A percentile compares a stretch with the other conserved stretches of the same genome.
Evolutionary conservation across 1,140 invertebrate genomes (phyloP).

Genomic region (Aethina tumida): DNA sequence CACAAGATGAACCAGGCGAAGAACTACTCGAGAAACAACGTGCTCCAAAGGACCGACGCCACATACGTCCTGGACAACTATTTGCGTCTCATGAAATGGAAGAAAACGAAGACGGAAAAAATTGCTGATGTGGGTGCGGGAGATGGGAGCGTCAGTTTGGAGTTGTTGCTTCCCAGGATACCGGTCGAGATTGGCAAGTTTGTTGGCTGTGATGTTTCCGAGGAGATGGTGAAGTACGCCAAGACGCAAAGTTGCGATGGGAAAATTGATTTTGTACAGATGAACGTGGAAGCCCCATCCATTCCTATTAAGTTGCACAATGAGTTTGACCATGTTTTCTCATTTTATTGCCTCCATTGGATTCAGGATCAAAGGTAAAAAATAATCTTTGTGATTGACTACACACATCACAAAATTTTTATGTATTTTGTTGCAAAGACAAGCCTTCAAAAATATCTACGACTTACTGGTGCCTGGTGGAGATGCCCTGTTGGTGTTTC

Average conservation of each 20-base stretch:
- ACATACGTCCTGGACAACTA: conserved; percentile 56
- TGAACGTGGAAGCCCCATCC: conserved; percentile 52
- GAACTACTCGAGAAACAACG: conserved; percentile 52
- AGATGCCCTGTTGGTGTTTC: conserved; percentile 56
- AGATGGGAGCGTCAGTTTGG: conserved; percentile 59
- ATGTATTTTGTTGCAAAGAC: conserved; percentile 4
- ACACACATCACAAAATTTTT: background rate
- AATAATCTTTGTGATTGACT: conserved; percentile 1
- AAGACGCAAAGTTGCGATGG: conserved; percentile 38
- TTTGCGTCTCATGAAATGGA: conserved; percentile 47
- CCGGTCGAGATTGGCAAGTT: conserved; percentile 41
- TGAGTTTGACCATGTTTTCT: conserved; percentile 62
- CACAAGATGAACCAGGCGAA: conserved; percentile 58
- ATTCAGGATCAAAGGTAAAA: conserved; percentile 60
- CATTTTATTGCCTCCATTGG: conserved; percentile 79
- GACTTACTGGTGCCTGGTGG: conserved; percentile 52
- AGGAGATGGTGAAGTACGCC: conserved; percentile 59
- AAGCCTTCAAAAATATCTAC: conserved; percentile 53
- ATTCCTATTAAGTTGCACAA: conserved; percentile 40
- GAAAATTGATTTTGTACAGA: conserved; percentile 46
- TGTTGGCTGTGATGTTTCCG: conserved; percentile 58
- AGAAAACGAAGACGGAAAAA: conserved; percentile 39
- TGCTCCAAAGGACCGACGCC: conserved; percentile 57
- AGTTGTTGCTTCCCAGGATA: conserved; percentile 55
- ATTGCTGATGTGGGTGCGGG: conserved; percentile 73